Conservation (phyloP, 2,113 vertebrate genomes). For the Chaetorhynchus papuensis region DNA sequence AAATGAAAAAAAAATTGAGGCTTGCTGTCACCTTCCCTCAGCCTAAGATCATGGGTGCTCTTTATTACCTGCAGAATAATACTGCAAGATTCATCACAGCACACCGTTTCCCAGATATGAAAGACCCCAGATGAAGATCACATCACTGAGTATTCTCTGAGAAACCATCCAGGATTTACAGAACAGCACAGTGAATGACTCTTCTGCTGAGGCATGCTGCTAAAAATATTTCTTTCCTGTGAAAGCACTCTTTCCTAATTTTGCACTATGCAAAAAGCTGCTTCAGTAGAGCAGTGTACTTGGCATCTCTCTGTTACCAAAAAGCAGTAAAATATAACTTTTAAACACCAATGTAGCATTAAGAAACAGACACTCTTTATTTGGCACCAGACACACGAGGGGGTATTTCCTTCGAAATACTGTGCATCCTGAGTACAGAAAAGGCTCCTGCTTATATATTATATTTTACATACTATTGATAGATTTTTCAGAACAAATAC, state of each 20-base stretch:
- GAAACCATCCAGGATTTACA: not conserved
- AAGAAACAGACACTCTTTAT: not conserved
- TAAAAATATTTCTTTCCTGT: not conserved
- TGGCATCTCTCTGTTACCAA: not conserved
- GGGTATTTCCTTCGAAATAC: not conserved
- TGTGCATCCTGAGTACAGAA: not conserved
- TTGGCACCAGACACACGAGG: not conserved
- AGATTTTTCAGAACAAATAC: not conserved
- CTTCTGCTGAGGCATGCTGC: not conserved
- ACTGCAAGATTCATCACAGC: not conserved
- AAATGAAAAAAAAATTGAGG: not conserved
- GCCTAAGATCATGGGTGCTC: not conserved
- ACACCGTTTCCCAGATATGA: not conserved
- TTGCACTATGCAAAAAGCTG: not conserved
- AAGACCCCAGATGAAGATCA: not conserved
- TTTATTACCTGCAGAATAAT: not conserved
- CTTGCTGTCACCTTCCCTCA: not conserved
- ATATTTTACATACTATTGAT: not conserved
- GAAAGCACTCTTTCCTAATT: not conserved
- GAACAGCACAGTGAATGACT: not conserved
- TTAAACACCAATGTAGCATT: not conserved
- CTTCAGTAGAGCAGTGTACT: not conserved
- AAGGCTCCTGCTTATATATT: not conserved
- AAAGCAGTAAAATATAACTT: not conserved
- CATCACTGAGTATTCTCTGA: not conserved